These are phyloP conservation scores for Macroramphosus scolopax DNA, from an alignment of 2,797 vertebrate species.

Conservation along the genomic window DNA sequence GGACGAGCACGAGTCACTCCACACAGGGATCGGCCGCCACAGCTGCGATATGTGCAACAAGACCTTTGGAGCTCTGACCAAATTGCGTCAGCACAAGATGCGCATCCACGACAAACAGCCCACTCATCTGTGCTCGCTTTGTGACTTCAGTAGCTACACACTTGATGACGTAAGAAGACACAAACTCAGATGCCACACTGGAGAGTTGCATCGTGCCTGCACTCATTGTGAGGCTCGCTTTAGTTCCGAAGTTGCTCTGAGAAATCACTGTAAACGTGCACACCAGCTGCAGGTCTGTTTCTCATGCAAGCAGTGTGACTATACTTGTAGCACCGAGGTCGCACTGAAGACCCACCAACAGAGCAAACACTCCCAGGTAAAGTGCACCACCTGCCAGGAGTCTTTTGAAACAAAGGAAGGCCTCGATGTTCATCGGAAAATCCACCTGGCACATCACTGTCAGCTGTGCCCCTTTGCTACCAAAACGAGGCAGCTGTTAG, in stretches of 20 bases:
- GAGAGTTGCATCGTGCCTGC: constrained; percentile 80
- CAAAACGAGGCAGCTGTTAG: constrained; percentile 84
- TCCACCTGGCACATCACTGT: constrained; percentile 84
- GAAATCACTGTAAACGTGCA: constrained; percentile 85
- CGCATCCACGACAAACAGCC: constrained; percentile 88
- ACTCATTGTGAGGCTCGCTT: constrained; percentile 84
- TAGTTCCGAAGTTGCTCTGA: constrained; percentile 87
- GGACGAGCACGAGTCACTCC: constrained; percentile 89
- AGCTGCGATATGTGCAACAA: constrained; percentile 82
- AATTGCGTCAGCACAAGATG: constrained; percentile 86
- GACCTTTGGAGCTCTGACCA: constrained; percentile 89
- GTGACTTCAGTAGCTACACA: constrained; percentile 90
- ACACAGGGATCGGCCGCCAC: constrained; percentile 89
- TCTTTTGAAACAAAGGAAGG: constrained; percentile 73
- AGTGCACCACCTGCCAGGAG: constrained; percentile 79
- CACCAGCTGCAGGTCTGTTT: constrained; percentile 74
- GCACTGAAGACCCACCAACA: constrained; percentile 82
- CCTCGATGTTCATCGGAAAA: constrained; percentile 79
- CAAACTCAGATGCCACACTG: constrained; percentile 86
- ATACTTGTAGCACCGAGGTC: constrained; percentile 77
- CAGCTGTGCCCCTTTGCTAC: constrained; percentile 85
- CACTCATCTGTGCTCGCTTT: constrained; percentile 87
- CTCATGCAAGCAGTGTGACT: constrained; percentile 75
- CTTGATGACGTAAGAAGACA: constrained; percentile 89
- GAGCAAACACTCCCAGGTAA: constrained; percentile 78